A percentile compares a stretch with the other conserved stretches of the same genome.
These are phyloP conservation scores for Heliconius hermathena DNA, from an alignment of 1,140 invertebrate species.

Conservation along the genomic window DNA sequence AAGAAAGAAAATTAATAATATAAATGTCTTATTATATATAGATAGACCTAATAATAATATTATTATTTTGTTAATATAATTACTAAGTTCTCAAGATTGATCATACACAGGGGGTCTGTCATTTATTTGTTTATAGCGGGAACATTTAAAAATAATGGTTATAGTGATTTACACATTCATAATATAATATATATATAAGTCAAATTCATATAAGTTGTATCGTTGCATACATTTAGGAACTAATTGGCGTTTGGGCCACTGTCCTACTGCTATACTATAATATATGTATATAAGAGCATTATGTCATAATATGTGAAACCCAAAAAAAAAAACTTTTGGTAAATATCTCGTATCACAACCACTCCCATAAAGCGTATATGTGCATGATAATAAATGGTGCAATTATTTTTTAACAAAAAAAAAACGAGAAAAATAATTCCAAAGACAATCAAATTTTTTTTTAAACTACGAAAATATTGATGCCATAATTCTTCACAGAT, in stretches of 20 bases:
- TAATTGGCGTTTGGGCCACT: slow-evolving; percentile 47
- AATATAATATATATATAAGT: slow-evolving; percentile 19
- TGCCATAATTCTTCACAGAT: neutral
- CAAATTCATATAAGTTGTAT: slow-evolving; percentile 35
- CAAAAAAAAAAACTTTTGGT: neutral
- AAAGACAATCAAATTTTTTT: neutral
- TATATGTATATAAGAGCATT: neutral
- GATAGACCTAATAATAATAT: neutral
- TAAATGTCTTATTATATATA: neutral
- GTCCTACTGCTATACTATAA: slow-evolving; percentile 30
- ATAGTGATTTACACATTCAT: neutral
- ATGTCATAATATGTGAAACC: neutral
- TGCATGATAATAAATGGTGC: neutral
- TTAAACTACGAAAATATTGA: neutral
- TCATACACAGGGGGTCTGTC: neutral
- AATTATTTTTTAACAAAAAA: neutral
- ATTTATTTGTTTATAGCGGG: neutral
- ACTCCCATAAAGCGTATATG: neutral
- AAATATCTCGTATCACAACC: slow-evolving; percentile 1
- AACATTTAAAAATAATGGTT: neutral
- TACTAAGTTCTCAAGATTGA: neutral
- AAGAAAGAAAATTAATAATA: neutral
- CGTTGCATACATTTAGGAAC: slow-evolving; percentile 16
- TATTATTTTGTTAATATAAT: neutral
- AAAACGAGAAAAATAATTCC: neutral